Base-by-base conservation (phyloP, 2,888 invertebrate genomes). In the Heliconius cydno region DNA sequence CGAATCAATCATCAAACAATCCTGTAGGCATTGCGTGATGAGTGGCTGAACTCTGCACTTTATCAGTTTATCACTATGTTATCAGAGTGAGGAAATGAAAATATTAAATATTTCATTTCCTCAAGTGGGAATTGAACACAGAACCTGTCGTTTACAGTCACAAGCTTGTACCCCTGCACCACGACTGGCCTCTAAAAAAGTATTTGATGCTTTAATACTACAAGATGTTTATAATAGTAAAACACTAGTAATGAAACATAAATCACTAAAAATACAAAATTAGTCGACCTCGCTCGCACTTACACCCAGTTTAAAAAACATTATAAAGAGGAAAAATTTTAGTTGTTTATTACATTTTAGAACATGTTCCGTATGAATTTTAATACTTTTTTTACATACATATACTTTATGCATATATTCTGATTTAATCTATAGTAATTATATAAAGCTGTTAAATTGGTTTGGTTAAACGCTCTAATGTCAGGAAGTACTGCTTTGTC, bases 261-360 rank as follows among this genome's bases (percentile, higher is more conserved):
- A 78, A 67, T 78, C 30, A 66, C 41, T 52, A 19, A 67, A 73
- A 78, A 73, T 73, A 73, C 66, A 38, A 73, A 77, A 57, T 78
- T 57, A 66, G 66, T 66, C 78, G 78, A 73, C 78, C 78, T 73
- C 66, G 78, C 38, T 65, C 25, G 72, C 34, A 38, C 34, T 73
- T 57, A 57, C 2, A 66, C 30, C 19, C 22, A 34, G 25, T n/a
- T 13, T 73, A n/a, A n/a, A 73, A 60, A 60, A 38, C 57, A 15
- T 41, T n/a, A 3, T n/a, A n/a, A 19, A 38, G 30, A 73, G 34
- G 60, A 73, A 73, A 15, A 30, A 7, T 68, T n/a, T 73, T 57
- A 7, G 28, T 57, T 12, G 12, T 73, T 57, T 73, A 52, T 52
- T 72, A 5, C 5, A 1, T 52, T 13, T n/a, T 30, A 57, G 28